A percentile compares a stretch with the other conserved stretches of the same genome.
phyloP scores from a whole-genome alignment of 2,113 vertebrate species.

The Candoia aspera region DNA sequence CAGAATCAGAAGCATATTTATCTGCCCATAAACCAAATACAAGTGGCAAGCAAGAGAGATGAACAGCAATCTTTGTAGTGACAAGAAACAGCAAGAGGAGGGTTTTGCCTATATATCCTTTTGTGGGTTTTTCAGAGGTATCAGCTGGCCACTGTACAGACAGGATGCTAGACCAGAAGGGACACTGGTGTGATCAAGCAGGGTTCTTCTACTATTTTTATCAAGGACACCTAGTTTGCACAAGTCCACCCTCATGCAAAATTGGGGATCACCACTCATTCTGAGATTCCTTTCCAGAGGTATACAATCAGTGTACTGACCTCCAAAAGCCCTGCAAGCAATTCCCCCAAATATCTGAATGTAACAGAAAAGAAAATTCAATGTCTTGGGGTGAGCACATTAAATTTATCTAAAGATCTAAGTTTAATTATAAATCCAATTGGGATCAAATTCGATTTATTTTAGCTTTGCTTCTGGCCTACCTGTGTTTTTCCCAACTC shows the following conservation, averaged over 20 bases:
- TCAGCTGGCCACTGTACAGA: background rate
- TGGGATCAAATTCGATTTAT: background rate
- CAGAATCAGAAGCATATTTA: background rate
- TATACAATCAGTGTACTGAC: background rate
- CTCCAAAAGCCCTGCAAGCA: background rate
- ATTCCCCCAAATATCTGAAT: background rate
- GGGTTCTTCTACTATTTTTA: background rate
- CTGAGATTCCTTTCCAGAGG: background rate
- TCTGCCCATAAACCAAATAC: background rate
- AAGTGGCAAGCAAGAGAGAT: background rate
- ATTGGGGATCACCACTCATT: background rate
- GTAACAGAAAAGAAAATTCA: background rate
- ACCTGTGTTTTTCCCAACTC: background rate
- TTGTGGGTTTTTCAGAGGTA: background rate
- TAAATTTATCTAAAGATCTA: background rate
- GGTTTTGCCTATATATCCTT: background rate
- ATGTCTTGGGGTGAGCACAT: background rate
- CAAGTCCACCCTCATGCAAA: background rate
- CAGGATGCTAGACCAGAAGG: background rate
- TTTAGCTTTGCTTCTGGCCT: background rate
- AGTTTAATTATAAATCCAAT: background rate
- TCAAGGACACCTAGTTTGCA: background rate
- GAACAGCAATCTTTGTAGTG: background rate
- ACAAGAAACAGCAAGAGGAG: background rate
- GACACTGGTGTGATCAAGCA: background rate